phyloP scores from a whole-genome alignment of 1,140 invertebrate species.

The Eubasilissa regina region DNA sequence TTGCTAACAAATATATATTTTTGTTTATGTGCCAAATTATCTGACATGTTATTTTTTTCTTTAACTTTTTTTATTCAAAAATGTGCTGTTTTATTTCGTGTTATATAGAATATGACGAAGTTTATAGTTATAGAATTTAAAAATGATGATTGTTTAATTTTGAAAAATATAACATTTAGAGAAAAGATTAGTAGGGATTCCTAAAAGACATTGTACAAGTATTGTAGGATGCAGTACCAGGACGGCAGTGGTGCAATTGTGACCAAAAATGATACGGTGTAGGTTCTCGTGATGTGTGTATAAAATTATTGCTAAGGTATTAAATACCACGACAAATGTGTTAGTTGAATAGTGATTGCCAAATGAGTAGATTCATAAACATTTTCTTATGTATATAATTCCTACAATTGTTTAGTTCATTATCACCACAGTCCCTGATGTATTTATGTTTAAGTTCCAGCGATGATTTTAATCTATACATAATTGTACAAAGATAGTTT shows the following conservation, averaged over 20 bases:
- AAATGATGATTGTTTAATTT: too few species aligned
- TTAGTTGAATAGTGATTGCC: constrained; percentile 40
- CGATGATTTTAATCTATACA: constrained; percentile 42
- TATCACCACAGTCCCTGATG: constrained; percentile 40
- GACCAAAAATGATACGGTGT: constrained; percentile 45
- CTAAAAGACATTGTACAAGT: background rate
- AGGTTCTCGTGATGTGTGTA: constrained; percentile 40
- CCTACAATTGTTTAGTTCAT: constrained; percentile 20
- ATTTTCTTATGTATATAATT: constrained; percentile 43
- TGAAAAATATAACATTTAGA: too few species aligned
- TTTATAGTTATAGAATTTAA: too few species aligned
- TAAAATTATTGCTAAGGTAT: constrained; percentile 31
- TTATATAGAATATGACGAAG: too few species aligned
- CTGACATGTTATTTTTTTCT: background rate
- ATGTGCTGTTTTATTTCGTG: too few species aligned
- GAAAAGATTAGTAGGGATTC: background rate
- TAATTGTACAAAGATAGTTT: constrained; percentile 54
- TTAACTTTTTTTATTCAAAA: background rate
- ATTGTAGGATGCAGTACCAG: background rate
- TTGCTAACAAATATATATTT: background rate
- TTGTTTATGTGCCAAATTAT: constrained; percentile 16
- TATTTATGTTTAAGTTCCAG: constrained; percentile 31
- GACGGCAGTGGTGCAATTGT: constrained; percentile 41
- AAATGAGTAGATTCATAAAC: constrained; percentile 39
- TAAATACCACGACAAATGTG: constrained; percentile 26